These are phyloP conservation scores for Drosophila triauraria DNA, from an alignment of 1,140 invertebrate species.

Conservation along the genomic window DNA sequence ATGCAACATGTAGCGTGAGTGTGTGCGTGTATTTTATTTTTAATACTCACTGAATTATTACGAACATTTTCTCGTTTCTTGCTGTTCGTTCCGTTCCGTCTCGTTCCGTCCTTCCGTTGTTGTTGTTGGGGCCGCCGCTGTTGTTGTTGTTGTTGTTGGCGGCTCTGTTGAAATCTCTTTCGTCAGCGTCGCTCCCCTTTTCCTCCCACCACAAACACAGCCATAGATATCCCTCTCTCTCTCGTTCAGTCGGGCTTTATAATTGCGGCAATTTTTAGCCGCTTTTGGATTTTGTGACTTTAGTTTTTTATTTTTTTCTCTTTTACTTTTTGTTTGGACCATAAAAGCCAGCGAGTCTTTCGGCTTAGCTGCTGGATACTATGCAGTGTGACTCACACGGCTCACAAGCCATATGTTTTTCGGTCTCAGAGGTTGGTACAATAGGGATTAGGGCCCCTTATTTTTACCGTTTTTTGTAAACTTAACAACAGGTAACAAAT, in stretches of 20 bases:
- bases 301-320: slow-evolving; percentile 14
- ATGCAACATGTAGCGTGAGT: slow-evolving; percentile 83
- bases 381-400: slow-evolving; percentile 39
- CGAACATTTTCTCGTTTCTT: slow-evolving; percentile 60
- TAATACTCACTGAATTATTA: slow-evolving; percentile 78
- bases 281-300: slow-evolving; percentile 58
- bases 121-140: slow-evolving; percentile 13
- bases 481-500: slow-evolving; percentile 47
- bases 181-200: slow-evolving; percentile 51
- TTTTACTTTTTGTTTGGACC: slow-evolving; percentile 11
- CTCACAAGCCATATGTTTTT: slow-evolving; percentile 46
- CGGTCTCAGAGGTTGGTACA: slow-evolving; percentile 25
- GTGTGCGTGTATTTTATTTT: slow-evolving; percentile 69
- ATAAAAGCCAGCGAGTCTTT: slow-evolving; percentile 29
- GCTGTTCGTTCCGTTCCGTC: slow-evolving; percentile 60
- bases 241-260: slow-evolving; percentile 53
- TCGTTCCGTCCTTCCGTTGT: slow-evolving; percentile 62
- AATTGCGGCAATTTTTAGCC: slow-evolving; percentile 69
- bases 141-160: slow-evolving; percentile 5
- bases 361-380: slow-evolving; percentile 36
- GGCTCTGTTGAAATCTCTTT: slow-evolving; percentile 77
- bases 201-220: slow-evolving; percentile 35
- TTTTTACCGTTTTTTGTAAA: slow-evolving; percentile 8
- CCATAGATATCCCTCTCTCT: slow-evolving; percentile 13
- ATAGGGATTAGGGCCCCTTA: slow-evolving; percentile 50